These are phyloP conservation scores for Acrossocheilus fasciatus DNA, from an alignment of 2,797 vertebrate genomes.

Conservation along the genomic window DNA sequence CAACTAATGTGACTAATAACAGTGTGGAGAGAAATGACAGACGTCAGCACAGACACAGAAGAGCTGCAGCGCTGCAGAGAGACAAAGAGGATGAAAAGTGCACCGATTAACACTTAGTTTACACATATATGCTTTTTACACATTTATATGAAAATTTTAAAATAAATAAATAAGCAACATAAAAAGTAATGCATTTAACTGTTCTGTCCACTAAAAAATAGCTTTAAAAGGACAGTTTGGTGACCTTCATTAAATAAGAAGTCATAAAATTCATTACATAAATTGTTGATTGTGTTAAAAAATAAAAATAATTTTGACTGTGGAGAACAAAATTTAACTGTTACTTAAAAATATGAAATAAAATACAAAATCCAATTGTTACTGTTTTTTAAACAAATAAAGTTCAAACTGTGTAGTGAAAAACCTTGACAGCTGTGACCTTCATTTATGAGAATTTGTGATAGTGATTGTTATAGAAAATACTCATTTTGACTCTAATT, in stretches of 20 bases:
- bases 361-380: not conserved
- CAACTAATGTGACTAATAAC: conserved; percentile 86
- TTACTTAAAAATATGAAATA: not conserved
- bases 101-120: not conserved
- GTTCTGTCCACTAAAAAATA: not conserved
- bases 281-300: not conserved
- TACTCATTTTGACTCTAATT: not conserved
- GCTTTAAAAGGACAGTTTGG: not conserved
- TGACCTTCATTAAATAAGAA: not conserved
- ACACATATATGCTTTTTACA: not conserved
- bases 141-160: not conserved
- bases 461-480: not conserved
- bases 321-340: not conserved
- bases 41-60: conserved; percentile 14
- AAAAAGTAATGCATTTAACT: not conserved
- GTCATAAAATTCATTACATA: not conserved
- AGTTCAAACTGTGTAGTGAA: not conserved
- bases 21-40: conserved; percentile 71
- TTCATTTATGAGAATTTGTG: not conserved
- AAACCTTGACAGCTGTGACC: conserved; percentile 4
- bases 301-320: not conserved
- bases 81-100: not conserved
- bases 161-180: not conserved
- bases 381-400: not conserved
- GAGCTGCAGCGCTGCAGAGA: not conserved